phyloP scores from a whole-genome alignment of 1,140 invertebrate genomes.

The Drosophila neocordata region DNA sequence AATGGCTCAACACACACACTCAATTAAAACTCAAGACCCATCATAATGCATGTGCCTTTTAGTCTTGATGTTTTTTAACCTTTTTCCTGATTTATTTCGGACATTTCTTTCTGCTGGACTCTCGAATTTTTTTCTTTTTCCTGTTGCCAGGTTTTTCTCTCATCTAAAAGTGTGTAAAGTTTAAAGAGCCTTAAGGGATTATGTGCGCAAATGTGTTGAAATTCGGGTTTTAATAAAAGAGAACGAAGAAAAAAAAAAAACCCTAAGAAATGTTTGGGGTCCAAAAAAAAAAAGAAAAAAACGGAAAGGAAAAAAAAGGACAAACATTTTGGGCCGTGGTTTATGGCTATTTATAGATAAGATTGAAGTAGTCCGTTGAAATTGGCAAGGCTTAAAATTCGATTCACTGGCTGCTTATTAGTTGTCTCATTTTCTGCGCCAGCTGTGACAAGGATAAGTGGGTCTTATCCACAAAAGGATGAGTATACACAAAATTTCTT shows the following conservation, averaged over 20 bases:
- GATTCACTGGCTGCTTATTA: conserved; percentile 72
- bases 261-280: not conserved
- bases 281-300: conserved; percentile 19
- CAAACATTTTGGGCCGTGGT: conserved; percentile 58
- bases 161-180: conserved; percentile 79
- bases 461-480: conserved; percentile 53
- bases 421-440: conserved; percentile 44
- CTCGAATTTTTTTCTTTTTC: conserved; percentile 39
- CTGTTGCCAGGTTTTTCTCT: conserved; percentile 45
- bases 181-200: conserved; percentile 82
- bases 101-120: conserved; percentile 3
- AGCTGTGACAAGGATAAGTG: conserved; percentile 75
- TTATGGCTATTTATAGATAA: conserved; percentile 80
- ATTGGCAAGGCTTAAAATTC: conserved; percentile 39
- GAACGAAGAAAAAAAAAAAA: conserved; percentile 37
- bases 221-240: conserved; percentile 65
- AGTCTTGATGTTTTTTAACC: conserved; percentile 77
- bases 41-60: conserved; percentile 76
- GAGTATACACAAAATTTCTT: conserved; percentile 56
- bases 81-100: conserved; percentile 67
- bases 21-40: conserved; percentile 82
- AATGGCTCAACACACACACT: conserved; percentile 55
- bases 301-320: conserved; percentile 48
- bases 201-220: conserved; percentile 79
- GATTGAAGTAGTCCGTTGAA: conserved; percentile 47